Evolutionary conservation across 2,888 invertebrate genomes (phyloP).

Genomic region (Netelia fuscicornis): DNA sequence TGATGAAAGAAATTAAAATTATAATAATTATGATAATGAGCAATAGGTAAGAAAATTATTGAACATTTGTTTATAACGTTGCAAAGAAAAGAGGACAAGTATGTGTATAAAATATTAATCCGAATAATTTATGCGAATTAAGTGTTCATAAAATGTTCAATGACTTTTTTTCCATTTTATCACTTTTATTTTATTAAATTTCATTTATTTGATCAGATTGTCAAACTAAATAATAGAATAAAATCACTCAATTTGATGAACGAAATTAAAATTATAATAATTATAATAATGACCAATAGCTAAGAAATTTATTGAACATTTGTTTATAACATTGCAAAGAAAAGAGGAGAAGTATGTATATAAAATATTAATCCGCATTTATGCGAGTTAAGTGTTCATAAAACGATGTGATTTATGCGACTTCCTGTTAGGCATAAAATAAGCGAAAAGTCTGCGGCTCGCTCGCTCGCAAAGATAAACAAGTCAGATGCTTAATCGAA

Average conservation of each 20-base stretch:
- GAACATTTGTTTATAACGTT: too few species aligned
- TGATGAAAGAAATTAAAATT: too few species aligned
- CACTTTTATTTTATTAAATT: too few species aligned
- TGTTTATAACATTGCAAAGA: background rate
- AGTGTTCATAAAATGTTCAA: background rate
- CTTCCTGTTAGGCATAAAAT: background rate
- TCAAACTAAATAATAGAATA: too few species aligned
- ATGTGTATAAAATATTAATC: slow-evolving; percentile 4
- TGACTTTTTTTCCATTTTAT: too few species aligned
- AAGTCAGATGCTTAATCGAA: slow-evolving; percentile 25
- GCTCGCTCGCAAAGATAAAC: slow-evolving; percentile 34
- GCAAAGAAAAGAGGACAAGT: background rate
- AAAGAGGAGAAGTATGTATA: background rate
- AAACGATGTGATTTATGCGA: slow-evolving; percentile 28
- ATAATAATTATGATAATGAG: too few species aligned
- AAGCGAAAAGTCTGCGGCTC: slow-evolving; percentile 16
- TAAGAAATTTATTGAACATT: too few species aligned
- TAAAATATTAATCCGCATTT: slow-evolving; percentile 25
- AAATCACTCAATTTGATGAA: too few species aligned
- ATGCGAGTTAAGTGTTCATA: background rate
- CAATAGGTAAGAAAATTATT: too few species aligned
- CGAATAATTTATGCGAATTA: slow-evolving; percentile 27
- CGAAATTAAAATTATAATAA: too few species aligned
- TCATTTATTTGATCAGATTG: too few species aligned
- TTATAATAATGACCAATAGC: too few species aligned